Conservation (phyloP, 2,797 vertebrate genomes). For the Gymnocypris eckloni region DNA sequence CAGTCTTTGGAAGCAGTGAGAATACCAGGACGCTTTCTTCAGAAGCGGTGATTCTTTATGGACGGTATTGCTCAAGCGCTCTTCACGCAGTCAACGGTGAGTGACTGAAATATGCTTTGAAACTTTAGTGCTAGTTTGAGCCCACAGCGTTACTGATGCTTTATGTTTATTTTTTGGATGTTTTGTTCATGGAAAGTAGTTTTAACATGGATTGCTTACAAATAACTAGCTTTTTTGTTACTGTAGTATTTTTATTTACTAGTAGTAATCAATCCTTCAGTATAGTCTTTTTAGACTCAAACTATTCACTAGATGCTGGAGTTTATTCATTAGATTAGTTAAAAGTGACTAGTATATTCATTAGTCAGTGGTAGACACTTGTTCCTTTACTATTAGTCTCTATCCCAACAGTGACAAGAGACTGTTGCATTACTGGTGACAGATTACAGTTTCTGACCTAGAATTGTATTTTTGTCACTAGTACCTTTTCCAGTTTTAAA, state of each 20-base stretch:
- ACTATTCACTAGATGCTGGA: background rate
- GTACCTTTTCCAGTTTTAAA: background rate
- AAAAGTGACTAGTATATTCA: background rate
- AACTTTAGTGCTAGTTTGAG: conserved; percentile 37
- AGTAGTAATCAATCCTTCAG: background rate
- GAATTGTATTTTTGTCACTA: background rate
- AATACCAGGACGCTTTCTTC: background rate
- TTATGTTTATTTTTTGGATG: background rate
- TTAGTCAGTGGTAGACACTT: background rate
- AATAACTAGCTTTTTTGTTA: background rate
- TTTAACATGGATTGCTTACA: conserved; percentile 1
- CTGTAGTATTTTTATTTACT: background rate
- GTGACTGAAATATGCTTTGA: conserved; percentile 15
- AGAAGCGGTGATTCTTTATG: background rate
- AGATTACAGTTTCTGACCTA: background rate
- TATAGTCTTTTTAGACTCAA: background rate
- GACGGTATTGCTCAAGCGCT: background rate
- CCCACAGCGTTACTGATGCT: too few relatives aligned
- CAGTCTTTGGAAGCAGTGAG: background rate
- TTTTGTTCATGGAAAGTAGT: background rate
- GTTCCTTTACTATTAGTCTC: background rate
- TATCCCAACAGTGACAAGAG: background rate
- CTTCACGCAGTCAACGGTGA: conserved; percentile 26
- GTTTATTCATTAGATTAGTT: background rate
- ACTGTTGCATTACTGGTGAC: background rate